Conservation (phyloP, 1,140 invertebrate species). For the Cotesia vestalis region DNA sequence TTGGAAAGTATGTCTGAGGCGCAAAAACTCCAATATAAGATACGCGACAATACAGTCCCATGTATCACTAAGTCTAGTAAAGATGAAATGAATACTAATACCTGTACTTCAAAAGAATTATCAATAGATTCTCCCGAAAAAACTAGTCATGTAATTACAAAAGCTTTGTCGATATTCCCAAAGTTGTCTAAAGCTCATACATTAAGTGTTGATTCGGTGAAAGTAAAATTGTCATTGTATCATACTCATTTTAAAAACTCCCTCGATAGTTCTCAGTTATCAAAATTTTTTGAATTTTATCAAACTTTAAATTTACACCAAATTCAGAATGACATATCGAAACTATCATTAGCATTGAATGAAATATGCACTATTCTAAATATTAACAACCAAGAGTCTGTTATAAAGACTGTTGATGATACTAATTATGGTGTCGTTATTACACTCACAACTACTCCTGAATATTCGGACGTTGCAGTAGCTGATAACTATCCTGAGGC, state of each 20-base stretch:
- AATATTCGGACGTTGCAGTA: not conserved
- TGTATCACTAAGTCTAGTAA: no score
- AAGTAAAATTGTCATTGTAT: not conserved
- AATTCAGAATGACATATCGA: not conserved
- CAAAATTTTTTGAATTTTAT: slow-evolving; percentile 9
- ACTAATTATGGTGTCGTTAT: not conserved
- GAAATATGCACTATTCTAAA: slow-evolving; percentile 10
- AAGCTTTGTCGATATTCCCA: slow-evolving; percentile 10
- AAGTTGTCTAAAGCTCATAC: not conserved
- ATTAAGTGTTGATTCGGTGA: no score
- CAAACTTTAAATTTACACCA: slow-evolving; percentile 7
- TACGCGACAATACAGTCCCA: not conserved
- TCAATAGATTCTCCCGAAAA: not conserved
- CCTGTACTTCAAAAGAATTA: not conserved
- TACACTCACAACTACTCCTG: not conserved
- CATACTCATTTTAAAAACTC: slow-evolving; percentile 6
- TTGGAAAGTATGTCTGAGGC: not conserved
- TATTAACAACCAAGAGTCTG: not conserved
- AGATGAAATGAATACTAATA: not conserved
- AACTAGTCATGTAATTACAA: not conserved
- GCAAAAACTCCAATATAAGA: not conserved
- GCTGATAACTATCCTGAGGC: not conserved
- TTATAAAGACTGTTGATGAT: not conserved
- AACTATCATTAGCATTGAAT: not conserved
- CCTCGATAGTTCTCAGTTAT: not conserved